Evolutionary conservation across 2,888 invertebrate genomes (phyloP).

Genomic region (Nemotelus nigrinus): DNA sequence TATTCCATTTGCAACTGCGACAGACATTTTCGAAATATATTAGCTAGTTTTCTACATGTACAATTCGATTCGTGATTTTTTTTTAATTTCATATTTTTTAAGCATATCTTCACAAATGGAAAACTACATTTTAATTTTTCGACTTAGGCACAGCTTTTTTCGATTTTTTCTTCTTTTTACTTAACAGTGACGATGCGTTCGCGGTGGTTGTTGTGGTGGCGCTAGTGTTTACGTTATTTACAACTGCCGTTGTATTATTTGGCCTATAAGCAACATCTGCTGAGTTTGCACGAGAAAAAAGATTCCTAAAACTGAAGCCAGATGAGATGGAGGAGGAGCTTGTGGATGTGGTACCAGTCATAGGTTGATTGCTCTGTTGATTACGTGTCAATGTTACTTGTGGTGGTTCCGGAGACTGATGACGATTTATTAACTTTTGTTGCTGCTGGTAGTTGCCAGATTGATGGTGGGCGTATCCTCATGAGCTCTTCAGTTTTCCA

Average conservation of each 20-base stretch:
- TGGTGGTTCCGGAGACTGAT: slow-evolving; percentile 39
- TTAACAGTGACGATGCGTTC: slow-evolving; percentile 42
- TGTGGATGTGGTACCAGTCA: slow-evolving; percentile 24
- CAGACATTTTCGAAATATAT: slow-evolving; percentile 3
- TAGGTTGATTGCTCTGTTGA: slow-evolving; percentile 45
- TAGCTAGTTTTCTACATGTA: slow-evolving; percentile 8
- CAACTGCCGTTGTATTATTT: slow-evolving; percentile 27
- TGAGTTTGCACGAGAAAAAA: slow-evolving; percentile 26
- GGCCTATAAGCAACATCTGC: slow-evolving; percentile 8
- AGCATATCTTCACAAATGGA: neutral
- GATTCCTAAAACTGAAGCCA: slow-evolving; percentile 7
- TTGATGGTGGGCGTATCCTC: slow-evolving; percentile 64
- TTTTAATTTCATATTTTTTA: neutral
- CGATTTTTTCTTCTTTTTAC: slow-evolving; percentile 49
- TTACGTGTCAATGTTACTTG: slow-evolving; percentile 45
- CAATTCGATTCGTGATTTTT: neutral
- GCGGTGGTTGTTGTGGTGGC: slow-evolving; percentile 5
- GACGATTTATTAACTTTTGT: slow-evolving; percentile 38
- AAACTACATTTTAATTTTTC: slow-evolving; percentile 46
- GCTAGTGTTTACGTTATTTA: slow-evolving; percentile 19
- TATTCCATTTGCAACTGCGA: too few species aligned
- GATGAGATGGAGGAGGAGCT: slow-evolving; percentile 12
- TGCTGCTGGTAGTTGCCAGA: slow-evolving; percentile 52
- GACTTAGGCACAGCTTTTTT: slow-evolving; percentile 51
- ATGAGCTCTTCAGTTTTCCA: slow-evolving; percentile 65